A percentile compares a stretch with the other conserved stretches of the same genome.
These are phyloP conservation scores for Agapornis roseicollis DNA, from an alignment of 2,113 vertebrate genomes.

Conservation along the genomic window DNA sequence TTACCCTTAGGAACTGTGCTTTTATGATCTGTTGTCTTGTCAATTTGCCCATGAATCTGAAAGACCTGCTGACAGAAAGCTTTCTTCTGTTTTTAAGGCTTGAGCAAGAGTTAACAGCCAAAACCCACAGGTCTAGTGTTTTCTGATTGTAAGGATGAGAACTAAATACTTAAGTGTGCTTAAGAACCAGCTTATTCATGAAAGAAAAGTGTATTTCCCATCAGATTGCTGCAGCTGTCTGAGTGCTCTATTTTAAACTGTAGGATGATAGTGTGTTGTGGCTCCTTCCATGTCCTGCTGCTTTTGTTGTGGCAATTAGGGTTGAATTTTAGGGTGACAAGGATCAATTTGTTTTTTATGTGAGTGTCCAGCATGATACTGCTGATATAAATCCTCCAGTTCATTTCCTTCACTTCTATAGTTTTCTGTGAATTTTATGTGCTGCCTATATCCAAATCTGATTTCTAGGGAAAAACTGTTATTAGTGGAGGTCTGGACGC, in stretches of 20 bases:
- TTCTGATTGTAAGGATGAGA: not conserved
- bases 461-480: conserved; percentile 87
- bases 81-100: not conserved
- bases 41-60: conserved; percentile 12
- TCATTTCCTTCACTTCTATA: not conserved
- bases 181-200: not conserved
- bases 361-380: not conserved
- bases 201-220: not conserved
- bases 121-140: not conserved
- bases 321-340: not conserved
- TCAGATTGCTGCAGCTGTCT: not conserved
- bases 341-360: not conserved
- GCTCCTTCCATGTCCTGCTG: not conserved
- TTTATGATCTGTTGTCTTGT: conserved; percentile 38
- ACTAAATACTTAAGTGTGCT: not conserved
- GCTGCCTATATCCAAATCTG: not conserved
- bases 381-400: not conserved
- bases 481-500: conserved; percentile 93
- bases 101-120: not conserved
- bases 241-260: not conserved
- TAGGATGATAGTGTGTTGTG: not conserved
- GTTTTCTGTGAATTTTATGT: not conserved
- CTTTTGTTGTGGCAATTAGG: not conserved
- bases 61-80: not conserved
- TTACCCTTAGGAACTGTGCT: conserved; percentile 24